A percentile compares a stretch with the other conserved stretches of the same genome.
Evolutionary conservation across 2,797 vertebrate genomes (phyloP).

Genomic region (Spinus pinus): DNA sequence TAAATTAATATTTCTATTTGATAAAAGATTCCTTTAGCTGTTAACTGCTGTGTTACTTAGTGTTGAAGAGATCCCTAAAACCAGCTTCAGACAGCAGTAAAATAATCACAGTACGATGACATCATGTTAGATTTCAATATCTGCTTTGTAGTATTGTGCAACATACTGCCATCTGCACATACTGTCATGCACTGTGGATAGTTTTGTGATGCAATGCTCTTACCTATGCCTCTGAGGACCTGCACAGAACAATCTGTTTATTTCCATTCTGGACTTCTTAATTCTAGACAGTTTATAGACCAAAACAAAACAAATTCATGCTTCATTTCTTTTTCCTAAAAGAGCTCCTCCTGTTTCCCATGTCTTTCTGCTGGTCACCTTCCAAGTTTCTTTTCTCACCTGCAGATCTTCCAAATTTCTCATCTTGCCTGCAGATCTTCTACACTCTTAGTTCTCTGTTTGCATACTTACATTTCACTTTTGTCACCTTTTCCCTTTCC

Average conservation of each 20-base stretch:
- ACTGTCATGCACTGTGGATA: not conserved
- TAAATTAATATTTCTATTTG: not conserved
- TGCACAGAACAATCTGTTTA: not conserved
- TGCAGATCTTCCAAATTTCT: not conserved
- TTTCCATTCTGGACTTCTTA: not conserved
- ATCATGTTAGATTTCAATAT: not conserved
- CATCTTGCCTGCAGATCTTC: not conserved
- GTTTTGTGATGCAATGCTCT: not conserved
- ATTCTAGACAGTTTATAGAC: not conserved
- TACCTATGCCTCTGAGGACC: not conserved
- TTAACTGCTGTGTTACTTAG: not conserved
- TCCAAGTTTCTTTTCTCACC: not conserved
- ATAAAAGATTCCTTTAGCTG: not conserved
- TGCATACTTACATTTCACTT: not conserved
- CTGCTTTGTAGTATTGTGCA: not conserved
- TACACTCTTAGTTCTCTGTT: not conserved
- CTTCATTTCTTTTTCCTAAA: not conserved
- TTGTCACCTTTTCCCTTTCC: not conserved
- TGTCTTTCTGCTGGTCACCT: not conserved
- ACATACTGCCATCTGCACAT: not conserved
- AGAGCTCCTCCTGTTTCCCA: not conserved
- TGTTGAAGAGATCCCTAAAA: not conserved
- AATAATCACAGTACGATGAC: not conserved
- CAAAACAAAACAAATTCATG: not conserved
- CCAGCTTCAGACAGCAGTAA: not conserved